These are phyloP conservation scores for Erinaceus europaeus DNA, from an alignment of 2,113 vertebrate species.

Conservation along the genomic window DNA sequence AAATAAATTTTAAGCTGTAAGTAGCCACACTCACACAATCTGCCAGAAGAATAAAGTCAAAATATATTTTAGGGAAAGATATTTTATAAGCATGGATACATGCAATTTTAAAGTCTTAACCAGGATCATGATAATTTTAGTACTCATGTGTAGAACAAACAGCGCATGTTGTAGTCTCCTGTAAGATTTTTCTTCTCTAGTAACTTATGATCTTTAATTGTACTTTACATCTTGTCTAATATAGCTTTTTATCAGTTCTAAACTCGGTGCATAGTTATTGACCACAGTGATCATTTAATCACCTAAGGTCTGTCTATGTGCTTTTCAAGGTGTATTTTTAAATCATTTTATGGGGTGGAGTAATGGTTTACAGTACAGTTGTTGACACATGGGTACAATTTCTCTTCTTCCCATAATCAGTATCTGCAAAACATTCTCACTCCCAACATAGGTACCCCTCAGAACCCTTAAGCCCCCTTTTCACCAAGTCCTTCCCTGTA, in stretches of 20 bases:
- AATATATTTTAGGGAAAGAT: neutral
- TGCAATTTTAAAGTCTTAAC: neutral
- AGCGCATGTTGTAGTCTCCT: neutral
- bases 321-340: too few species aligned
- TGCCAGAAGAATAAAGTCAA: neutral
- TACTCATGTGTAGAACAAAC: neutral
- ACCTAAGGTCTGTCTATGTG: neutral
- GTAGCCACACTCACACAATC: neutral
- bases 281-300: neutral
- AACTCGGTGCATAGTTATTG: neutral
- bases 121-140: neutral
- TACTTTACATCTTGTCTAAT: neutral
- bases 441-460: too few species aligned
- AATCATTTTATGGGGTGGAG: too few species aligned
- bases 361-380: too few species aligned
- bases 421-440: too few species aligned
- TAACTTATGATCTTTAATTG: constrained; percentile 26
- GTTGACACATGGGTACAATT: too few species aligned
- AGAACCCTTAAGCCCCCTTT: too few species aligned
- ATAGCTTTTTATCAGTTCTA: neutral
- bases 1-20: neutral
- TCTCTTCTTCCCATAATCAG: too few species aligned
- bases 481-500: too few species aligned
- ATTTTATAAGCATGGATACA: neutral
- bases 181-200: neutral